Conservation (phyloP, 2,888 invertebrate species). For the Euspilapteryx auroguttella region DNA sequence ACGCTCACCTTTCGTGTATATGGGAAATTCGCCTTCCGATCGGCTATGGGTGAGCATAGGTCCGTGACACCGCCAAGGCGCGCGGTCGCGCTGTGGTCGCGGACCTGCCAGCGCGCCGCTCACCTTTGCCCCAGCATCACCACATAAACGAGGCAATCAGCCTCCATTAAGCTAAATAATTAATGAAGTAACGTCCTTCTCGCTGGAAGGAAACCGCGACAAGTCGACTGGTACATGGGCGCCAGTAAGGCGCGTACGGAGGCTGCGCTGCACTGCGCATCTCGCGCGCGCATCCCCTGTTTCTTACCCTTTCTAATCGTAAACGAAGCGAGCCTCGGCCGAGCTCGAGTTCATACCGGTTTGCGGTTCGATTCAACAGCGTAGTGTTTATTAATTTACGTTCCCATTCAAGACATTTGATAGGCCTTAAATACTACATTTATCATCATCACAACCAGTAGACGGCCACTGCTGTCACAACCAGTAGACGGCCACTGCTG, state of each 20-base stretch:
- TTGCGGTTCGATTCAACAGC: too few relatives aligned
- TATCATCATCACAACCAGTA: too few relatives aligned
- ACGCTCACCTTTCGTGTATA: slow-evolving; percentile 74
- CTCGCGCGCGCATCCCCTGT: slow-evolving; percentile 42
- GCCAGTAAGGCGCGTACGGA: slow-evolving; percentile 34
- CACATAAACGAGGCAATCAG: slow-evolving; percentile 29
- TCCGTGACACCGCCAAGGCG: slow-evolving; percentile 66
- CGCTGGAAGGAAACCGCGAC: slow-evolving; percentile 25
- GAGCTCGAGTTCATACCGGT: too few relatives aligned
- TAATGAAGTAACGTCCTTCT: too few relatives aligned
- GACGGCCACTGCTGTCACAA: too few relatives aligned
- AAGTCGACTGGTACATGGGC: slow-evolving; percentile 34
- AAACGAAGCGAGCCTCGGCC: slow-evolving; percentile 14
- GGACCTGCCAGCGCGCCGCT: slow-evolving; percentile 54
- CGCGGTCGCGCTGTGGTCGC: slow-evolving; percentile 48
- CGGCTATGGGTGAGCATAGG: slow-evolving; percentile 83
- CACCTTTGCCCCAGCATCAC: slow-evolving; percentile 43
- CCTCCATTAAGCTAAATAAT: too few relatives aligned
- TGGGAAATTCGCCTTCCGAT: slow-evolving; percentile 84
- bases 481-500: too few relatives aligned
- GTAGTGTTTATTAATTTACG: too few relatives aligned
- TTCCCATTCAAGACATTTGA: too few relatives aligned
- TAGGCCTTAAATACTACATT: too few relatives aligned
- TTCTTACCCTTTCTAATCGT: slow-evolving; percentile 28
- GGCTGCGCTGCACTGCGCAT: slow-evolving; percentile 57